Evolutionary conservation across 2,888 invertebrate genomes (phyloP), one percentile per base, ranked within the genome.

Genomic region (Limnephilus marmoratus): DNA sequence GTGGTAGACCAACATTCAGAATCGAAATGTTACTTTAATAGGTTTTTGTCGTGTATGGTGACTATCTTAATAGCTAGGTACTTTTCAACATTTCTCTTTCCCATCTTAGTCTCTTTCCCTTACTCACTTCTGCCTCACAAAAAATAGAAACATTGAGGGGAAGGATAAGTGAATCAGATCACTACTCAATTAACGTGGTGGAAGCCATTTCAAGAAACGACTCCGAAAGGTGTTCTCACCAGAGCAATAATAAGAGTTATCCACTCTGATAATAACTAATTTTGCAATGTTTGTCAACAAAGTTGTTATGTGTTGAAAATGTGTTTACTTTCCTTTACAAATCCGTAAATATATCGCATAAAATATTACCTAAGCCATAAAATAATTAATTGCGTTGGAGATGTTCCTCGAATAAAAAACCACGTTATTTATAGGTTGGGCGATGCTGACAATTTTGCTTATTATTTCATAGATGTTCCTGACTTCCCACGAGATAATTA

Each of bases 401-500:
- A 24, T 68, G n/a, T n/a, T 68, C 24, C 9, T 68, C 24, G n/a
- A 68, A 24, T 24, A 68, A 68, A 68, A 68, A 68, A 4, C 9
- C 68, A 68, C 68, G 68, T 68, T 68, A 68, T 68, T 68, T 68
- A 68, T n/a, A 9, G 68, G 5, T 68, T 68, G n/a, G 7, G 68
- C 24, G 24, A 24, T 68, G n/a, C 68, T 68, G 9, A n/a, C 24
- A 68, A 68, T 68, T 68, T 68, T 68, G 68, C 24, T 68, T 82
- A 82, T 82, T 82, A 82, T 82, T 82, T 82, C 82, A 82, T 82
- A 31, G 31, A 82, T 82, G 82, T 82, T 82, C 9, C 34, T 24
- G 24, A 31, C 82, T 31, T 82, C 82, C 82, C 82, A 82, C 82
- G 31, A 82, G 82, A 24, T 68, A 68, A 68, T 68, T 68, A 68